These are phyloP conservation scores for Trichonephila inaurata DNA, from an alignment of 1,140 invertebrate species.

Conservation along the genomic window DNA sequence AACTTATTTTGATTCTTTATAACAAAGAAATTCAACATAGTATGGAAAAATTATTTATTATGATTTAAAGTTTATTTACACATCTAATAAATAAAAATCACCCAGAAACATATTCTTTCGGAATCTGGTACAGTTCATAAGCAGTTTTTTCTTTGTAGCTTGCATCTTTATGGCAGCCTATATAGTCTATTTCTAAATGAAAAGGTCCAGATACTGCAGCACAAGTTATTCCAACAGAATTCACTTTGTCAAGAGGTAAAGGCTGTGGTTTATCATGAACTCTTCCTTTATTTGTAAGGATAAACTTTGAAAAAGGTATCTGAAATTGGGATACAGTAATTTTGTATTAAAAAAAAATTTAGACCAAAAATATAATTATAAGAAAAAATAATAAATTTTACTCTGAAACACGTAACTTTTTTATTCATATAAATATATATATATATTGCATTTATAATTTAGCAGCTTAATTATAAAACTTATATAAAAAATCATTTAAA, in stretches of 20 bases:
- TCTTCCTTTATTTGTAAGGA: constrained; percentile 90
- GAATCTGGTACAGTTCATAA: constrained; percentile 91
- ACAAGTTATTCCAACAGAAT: constrained; percentile 89
- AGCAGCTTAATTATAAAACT: too few relatives aligned
- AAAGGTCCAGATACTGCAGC: constrained; percentile 91
- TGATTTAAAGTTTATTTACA: neutral
- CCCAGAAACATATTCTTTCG: constrained; percentile 46
- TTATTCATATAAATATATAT: too few relatives aligned
- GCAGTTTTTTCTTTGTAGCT: constrained; percentile 90
- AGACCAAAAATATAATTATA: too few relatives aligned
- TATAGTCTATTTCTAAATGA: constrained; percentile 95
- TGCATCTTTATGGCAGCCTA: constrained; percentile 90
- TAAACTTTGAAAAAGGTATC: constrained; percentile 98
- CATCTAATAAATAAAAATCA: neutral
- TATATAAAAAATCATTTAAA: too few relatives aligned
- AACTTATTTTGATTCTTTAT: too few relatives aligned
- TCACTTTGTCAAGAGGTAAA: constrained; percentile 84
- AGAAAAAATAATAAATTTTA: too few relatives aligned
- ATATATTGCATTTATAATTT: too few relatives aligned
- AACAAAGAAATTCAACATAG: too few relatives aligned
- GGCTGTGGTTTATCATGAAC: constrained; percentile 90
- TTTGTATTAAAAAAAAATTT: too few relatives aligned
- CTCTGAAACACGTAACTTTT: too few relatives aligned
- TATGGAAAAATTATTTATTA: neutral
- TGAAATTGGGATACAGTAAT: constrained; percentile 79